Evolutionary conservation across 2,797 vertebrate species (phyloP).

Genomic region (Aphelocoma californica): DNA sequence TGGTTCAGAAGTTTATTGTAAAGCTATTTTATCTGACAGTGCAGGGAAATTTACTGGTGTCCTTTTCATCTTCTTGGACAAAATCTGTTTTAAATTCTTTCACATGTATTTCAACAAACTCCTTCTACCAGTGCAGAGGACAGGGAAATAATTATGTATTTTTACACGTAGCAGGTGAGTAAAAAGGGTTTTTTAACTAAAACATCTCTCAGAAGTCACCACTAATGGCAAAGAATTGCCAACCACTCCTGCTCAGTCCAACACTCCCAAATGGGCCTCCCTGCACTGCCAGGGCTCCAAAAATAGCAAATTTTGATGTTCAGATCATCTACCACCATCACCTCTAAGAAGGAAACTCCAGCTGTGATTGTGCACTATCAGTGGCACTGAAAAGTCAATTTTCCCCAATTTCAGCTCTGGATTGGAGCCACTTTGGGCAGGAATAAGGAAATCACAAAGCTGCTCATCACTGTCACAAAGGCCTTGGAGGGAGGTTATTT

Average conservation of each 20-base stretch:
- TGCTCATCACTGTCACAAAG: neutral
- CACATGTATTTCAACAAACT: neutral
- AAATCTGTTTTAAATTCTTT: neutral
- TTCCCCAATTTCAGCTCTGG: neutral
- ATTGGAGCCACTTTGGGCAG: neutral
- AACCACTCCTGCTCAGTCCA: neutral
- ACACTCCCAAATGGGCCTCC: neutral
- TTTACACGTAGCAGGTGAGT: neutral
- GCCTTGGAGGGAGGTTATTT: neutral
- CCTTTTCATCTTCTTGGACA: slow-evolving; percentile 25
- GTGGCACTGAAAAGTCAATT: neutral
- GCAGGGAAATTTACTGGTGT: slow-evolving; percentile 30
- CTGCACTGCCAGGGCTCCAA: neutral
- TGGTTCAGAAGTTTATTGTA: neutral
- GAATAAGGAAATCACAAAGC: neutral
- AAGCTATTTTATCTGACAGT: slow-evolving; percentile 36
- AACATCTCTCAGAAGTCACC: neutral
- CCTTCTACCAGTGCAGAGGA: neutral
- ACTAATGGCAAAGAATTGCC: neutral
- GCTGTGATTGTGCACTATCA: neutral
- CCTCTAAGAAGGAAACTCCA: neutral
- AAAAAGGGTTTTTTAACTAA: neutral
- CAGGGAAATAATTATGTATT: neutral
- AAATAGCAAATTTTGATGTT: neutral
- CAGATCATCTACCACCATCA: neutral